These are phyloP conservation scores for Enteromius afrohamiltoni DNA, from an alignment of 2,797 vertebrate species.

Conservation along the genomic window DNA sequence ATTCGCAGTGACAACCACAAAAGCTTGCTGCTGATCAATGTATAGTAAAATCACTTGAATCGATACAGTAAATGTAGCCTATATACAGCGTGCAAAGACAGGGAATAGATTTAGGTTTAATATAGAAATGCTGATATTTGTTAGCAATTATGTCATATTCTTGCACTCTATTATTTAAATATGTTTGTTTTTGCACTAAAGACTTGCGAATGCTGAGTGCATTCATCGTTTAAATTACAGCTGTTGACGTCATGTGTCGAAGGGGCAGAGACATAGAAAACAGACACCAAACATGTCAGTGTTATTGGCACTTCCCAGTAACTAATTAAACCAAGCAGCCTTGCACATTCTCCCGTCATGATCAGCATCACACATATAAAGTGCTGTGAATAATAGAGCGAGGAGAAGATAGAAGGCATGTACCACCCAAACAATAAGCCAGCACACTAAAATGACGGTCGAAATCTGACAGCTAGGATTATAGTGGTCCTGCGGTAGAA, in stretches of 20 bases:
- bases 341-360: constrained; percentile 39
- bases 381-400: constrained; percentile 39
- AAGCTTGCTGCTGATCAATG: too few species aligned
- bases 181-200: neutral
- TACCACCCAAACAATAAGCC: constrained; percentile 48
- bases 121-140: neutral
- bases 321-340: constrained; percentile 50
- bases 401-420: constrained; percentile 45
- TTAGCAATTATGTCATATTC: neutral
- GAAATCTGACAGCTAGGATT: constrained; percentile 86
- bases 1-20: too few species aligned
- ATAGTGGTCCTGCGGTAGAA: constrained; percentile 70
- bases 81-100: too few species aligned
- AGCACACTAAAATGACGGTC: constrained; percentile 77
- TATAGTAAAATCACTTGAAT: too few species aligned
- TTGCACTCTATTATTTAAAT: neutral
- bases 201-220: neutral
- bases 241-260: neutral
- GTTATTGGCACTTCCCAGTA: constrained; percentile 41
- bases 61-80: too few species aligned
- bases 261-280: neutral
- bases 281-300: constrained; percentile 27
- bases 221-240: neutral
- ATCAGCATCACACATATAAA: constrained; percentile 43
- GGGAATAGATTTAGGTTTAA: too few species aligned